A percentile compares a stretch with the other conserved stretches of the same genome.
Evolutionary conservation across 1,140 invertebrate species (phyloP).

Genomic region (Bombus consobrinus): DNA sequence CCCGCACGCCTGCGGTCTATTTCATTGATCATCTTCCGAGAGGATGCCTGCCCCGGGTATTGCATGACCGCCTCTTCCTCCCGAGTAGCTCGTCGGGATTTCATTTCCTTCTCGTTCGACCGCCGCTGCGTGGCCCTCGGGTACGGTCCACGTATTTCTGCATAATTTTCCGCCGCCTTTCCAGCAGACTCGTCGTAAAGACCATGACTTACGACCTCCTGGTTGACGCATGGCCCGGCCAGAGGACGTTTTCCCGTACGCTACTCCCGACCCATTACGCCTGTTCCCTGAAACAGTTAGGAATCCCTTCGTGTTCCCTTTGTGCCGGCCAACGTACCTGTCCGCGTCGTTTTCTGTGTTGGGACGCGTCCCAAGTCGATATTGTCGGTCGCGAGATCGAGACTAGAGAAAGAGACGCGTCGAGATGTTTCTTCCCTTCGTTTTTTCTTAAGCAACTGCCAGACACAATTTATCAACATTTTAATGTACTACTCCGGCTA

Average conservation of each 20-base stretch:
- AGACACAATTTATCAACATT: conserved; percentile 77
- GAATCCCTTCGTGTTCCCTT: not conserved
- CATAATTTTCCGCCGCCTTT: too few species aligned
- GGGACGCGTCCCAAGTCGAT: not conserved
- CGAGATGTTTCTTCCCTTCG: not conserved
- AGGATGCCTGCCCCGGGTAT: conserved; percentile 68
- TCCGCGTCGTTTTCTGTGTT: not conserved
- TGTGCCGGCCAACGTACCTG: not conserved
- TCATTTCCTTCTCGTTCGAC: not conserved
- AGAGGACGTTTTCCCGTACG: too few species aligned
- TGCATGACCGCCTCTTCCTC: conserved; percentile 36
- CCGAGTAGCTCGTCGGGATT: not conserved
- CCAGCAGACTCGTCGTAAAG: too few species aligned
- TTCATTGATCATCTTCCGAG: conserved; percentile 81
- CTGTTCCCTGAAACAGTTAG: conserved; percentile 28
- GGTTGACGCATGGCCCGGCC: conserved; percentile 43
- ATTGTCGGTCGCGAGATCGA: not conserved
- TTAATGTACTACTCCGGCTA: conserved; percentile 71
- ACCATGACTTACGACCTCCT: conserved; percentile 56
- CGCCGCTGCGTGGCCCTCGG: too few species aligned
- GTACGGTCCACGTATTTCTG: too few species aligned
- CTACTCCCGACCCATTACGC: conserved; percentile 5
- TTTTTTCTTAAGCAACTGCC: not conserved
- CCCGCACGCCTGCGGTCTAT: conserved; percentile 71
- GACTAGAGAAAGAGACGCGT: not conserved